Base-by-base conservation (phyloP, 2,113 vertebrate species). In the Willisornis vidua region DNA sequence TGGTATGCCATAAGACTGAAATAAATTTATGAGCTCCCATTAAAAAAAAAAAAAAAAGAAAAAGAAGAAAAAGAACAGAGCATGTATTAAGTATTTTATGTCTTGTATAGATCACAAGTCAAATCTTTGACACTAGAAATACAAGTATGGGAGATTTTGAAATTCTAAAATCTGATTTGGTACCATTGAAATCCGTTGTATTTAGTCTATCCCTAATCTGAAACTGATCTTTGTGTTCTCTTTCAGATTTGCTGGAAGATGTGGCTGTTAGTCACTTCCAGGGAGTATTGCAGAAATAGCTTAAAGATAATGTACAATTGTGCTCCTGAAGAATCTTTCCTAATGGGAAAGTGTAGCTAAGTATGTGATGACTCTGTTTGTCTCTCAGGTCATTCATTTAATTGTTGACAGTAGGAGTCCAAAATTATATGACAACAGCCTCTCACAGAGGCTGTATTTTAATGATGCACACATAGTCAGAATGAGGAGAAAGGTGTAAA, bases 21-120 rank as follows among this genome's bases (percentile, higher is more conserved):
- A 95, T 85, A 72, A 91, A 97, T 96, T 83, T 87, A 90, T 70
- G 41, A 86, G 48, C 49, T 94, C 41, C 58, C 87, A 91, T 94
- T 52, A 72, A 91, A 93, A 81, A 48, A 72, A 88, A 90, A 71
- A 63, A 10, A 39, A 39, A 57, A 79, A 87, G 82, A 46, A 77
- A 49, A 19, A 55, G 28, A 70, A 43, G 71, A 73, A 59, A 43
- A 43, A 39, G 18, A 37, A 3, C 31, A 78, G 66, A 86, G n/a
- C n/a, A 41, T 23, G 8, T 84, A 81, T 78, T 93, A 88, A 92
- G 86, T 75, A 61, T 92, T 96, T 90, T 78, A 88, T 88, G 43
- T 82, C 66, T 57, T 86, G 35, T 77, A 46, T 28, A 73, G n/a
- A 87, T 85, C 39, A 37, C 54, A 85, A 85, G 58, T 81, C 71